These are phyloP conservation scores for Trachelipus rathkii DNA, from an alignment of 1,140 invertebrate species.

Conservation along the genomic window DNA sequence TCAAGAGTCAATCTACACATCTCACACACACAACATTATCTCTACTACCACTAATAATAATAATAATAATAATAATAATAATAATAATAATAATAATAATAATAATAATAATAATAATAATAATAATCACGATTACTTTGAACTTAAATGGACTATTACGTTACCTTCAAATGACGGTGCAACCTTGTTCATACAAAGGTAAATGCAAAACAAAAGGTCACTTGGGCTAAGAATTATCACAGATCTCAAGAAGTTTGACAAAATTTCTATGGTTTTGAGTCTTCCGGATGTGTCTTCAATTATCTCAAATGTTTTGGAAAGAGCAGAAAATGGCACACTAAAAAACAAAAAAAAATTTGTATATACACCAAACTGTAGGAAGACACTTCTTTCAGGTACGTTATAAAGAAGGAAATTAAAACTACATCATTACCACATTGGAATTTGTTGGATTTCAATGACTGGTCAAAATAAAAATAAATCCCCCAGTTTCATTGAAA, in stretches of 20 bases:
- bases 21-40: not conserved
- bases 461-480: too few relatives aligned
- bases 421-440: not conserved
- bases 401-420: constrained; percentile 11
- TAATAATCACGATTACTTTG: too few relatives aligned
- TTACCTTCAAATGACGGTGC: constrained; percentile 45
- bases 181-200: constrained; percentile 86
- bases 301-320: constrained; percentile 82
- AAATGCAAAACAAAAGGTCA: constrained; percentile 84
- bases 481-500: too few relatives aligned
- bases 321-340: constrained; percentile 86
- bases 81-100: not conserved
- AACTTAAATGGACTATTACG: not conserved
- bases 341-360: constrained; percentile 47
- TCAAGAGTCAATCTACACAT: not conserved
- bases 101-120: not conserved
- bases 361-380: not conserved
- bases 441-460: too few relatives aligned
- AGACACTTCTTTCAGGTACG: not conserved
- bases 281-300: constrained; percentile 86
- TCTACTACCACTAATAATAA: too few relatives aligned
- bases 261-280: constrained; percentile 89
- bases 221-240: constrained; percentile 80
- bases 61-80: not conserved
- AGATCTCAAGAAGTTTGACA: constrained; percentile 91